Evolutionary conservation across 2,113 vertebrate species (phyloP).

Genomic region (Otus sunia): DNA sequence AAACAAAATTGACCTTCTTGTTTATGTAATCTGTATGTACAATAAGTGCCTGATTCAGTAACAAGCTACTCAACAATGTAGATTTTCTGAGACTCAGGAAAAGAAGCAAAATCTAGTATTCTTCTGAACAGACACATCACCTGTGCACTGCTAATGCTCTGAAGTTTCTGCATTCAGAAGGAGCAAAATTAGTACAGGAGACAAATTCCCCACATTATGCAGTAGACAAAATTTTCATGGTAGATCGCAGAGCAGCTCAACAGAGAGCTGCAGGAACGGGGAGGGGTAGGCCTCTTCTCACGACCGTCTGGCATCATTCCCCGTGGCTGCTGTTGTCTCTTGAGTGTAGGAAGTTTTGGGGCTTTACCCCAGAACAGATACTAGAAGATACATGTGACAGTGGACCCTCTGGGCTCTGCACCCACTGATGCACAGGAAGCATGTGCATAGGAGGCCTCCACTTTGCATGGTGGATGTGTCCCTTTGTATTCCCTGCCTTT

Average conservation of each 20-base stretch:
- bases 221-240: not conserved
- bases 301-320: not conserved
- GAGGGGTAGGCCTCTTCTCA: not conserved
- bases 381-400: not conserved
- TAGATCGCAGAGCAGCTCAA: not conserved
- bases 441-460: not conserved
- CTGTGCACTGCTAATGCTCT: not conserved
- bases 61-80: conserved; percentile 24
- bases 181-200: not conserved
- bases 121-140: conserved; percentile 25
- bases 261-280: not conserved
- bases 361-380: not conserved
- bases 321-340: not conserved
- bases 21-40: conserved; percentile 57
- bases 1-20: conserved; percentile 69
- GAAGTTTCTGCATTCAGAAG: not conserved
- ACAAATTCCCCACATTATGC: not conserved
- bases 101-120: not conserved
- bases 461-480: not conserved
- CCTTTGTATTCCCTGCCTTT: not conserved
- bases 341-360: not conserved
- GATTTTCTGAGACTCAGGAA: not conserved
- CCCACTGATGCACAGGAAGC: not conserved
- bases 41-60: conserved; percentile 60
- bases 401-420: not conserved